Percentiles rank a stretch among this genome's conserved stretches.
phyloP scores from a whole-genome alignment of 2,797 vertebrate genomes.

The Eospalax fontanierii region DNA sequence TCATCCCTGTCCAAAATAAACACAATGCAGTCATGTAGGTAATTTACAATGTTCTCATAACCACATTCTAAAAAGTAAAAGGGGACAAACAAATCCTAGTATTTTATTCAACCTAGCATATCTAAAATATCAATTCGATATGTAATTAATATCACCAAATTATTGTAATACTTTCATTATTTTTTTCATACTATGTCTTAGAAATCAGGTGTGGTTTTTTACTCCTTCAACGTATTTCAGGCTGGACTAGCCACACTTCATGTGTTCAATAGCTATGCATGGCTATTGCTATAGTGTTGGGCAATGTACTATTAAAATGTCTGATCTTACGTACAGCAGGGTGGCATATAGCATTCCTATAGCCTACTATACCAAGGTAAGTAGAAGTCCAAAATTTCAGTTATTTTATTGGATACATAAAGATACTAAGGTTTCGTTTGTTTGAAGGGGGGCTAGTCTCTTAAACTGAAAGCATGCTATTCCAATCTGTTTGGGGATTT shows the following conservation, averaged over 20 bases:
- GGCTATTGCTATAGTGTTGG: not conserved
- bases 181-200: slow-evolving; percentile 13
- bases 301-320: not conserved
- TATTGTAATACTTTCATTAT: not conserved
- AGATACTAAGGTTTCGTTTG: not conserved
- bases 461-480: slow-evolving; percentile 25
- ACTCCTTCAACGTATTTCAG: not conserved
- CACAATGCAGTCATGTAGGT: not conserved
- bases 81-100: slow-evolving; percentile 26
- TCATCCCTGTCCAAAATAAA: slow-evolving; percentile 7
- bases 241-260: not conserved
- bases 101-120: slow-evolving; percentile 11
- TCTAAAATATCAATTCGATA: slow-evolving; percentile 32
- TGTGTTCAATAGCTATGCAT: not conserved
- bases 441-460: not conserved
- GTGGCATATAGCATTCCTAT: not conserved
- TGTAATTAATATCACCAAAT: slow-evolving; percentile 19
- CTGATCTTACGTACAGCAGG: not conserved
- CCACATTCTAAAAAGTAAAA: slow-evolving; percentile 41
- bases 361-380: not conserved
- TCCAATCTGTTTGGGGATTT: not conserved
- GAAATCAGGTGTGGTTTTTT: not conserved
- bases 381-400: not conserved
- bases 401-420: slow-evolving; percentile 4
- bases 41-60: slow-evolving; percentile 39